Conservation (phyloP, 2,797 vertebrate species). For the Synaphobranchus kaupii region DNA sequence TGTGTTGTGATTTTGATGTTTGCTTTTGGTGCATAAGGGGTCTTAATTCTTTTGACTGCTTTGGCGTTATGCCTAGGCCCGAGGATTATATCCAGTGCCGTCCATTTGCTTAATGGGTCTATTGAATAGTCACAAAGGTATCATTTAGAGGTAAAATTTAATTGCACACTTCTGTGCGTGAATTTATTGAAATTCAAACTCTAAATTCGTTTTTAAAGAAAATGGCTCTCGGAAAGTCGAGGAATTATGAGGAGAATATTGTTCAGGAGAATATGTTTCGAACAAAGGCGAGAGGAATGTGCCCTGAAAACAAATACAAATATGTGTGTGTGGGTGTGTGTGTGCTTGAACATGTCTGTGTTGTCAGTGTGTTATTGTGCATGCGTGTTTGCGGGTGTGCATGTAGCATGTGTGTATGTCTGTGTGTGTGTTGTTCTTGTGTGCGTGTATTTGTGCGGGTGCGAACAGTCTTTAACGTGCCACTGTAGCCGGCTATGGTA, state of each 20-base stretch:
- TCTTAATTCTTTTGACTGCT: not conserved
- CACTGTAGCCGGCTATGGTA: conserved; percentile 18
- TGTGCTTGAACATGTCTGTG: not conserved
- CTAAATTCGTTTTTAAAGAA: not conserved
- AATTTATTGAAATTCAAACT: not conserved
- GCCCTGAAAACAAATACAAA: not conserved
- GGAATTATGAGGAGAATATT: too few species aligned
- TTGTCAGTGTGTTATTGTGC: not conserved
- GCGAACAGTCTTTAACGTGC: not conserved
- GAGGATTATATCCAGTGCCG: not conserved
- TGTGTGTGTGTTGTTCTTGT: conserved; percentile 33
- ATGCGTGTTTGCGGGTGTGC: not conserved
- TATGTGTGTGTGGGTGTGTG: conserved; percentile 13
- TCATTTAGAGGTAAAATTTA: not conserved
- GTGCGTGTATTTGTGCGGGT: not conserved
- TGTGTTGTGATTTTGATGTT: conserved; percentile 10
- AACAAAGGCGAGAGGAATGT: not conserved
- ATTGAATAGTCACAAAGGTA: not conserved
- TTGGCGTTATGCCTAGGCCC: not conserved
- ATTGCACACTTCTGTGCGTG: not conserved
- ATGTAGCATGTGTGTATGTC: not conserved
- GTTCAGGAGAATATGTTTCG: not conserved
- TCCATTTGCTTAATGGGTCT: not conserved
- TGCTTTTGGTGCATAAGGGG: conserved; percentile 1
- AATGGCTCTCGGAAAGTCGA: not conserved